Evolutionary conservation across 2,888 invertebrate genomes (phyloP).

Genomic region (Cantharis nigra): DNA sequence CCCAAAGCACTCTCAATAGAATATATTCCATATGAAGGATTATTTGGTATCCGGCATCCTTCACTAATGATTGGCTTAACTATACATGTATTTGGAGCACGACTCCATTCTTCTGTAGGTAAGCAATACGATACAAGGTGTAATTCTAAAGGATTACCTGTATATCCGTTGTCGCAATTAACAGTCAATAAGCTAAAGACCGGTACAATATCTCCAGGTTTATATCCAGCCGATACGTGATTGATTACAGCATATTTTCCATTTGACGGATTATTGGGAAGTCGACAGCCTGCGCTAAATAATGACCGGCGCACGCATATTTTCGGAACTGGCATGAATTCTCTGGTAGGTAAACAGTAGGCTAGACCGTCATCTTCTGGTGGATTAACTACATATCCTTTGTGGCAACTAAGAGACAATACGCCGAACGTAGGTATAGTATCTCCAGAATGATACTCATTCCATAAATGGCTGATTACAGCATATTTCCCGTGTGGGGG

Average conservation of each 20-base stretch:
- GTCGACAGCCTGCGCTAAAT: background rate
- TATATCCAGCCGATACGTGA: background rate
- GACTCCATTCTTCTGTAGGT: background rate
- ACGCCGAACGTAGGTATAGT: too few relatives aligned
- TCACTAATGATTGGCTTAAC: background rate
- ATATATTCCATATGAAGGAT: conserved; percentile 23
- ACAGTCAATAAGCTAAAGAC: background rate
- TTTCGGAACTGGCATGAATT: background rate
- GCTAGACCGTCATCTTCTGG: background rate
- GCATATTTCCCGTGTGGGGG: conserved; percentile 36
- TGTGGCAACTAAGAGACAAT: background rate
- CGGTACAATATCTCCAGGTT: background rate
- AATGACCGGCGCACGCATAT: background rate
- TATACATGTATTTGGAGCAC: background rate
- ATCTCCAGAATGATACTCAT: background rate
- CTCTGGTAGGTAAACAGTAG: background rate
- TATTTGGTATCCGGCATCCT: conserved; percentile 36
- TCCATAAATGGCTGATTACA: background rate
- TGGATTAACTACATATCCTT: background rate
- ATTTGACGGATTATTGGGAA: background rate
- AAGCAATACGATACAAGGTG: background rate
- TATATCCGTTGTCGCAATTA: background rate
- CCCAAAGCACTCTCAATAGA: too few relatives aligned
- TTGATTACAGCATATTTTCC: background rate
- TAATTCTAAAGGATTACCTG: background rate